phyloP scores from a whole-genome alignment of 1,140 invertebrate genomes.

The Bombus sibiricus region DNA sequence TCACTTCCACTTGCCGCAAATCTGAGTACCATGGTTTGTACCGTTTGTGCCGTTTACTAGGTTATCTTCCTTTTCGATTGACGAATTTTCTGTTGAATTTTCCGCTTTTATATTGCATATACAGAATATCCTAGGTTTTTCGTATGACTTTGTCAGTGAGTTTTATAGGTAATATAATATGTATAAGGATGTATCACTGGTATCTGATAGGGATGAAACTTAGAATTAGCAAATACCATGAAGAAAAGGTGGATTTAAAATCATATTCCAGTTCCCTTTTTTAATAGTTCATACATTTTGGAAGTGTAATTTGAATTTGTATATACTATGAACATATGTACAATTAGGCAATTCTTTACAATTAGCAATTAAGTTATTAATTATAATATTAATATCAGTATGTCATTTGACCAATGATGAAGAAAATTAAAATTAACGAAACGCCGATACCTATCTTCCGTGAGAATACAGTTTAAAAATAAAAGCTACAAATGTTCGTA shows the following conservation, averaged over 20 bases:
- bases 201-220: not conserved
- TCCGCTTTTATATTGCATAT: not conserved
- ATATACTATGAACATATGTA: too few species aligned
- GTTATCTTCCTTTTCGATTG: not conserved
- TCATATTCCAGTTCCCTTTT: too few species aligned
- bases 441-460: not conserved
- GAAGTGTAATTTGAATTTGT: not conserved
- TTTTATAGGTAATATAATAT: not conserved
- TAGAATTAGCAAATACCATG: not conserved
- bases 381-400: not conserved
- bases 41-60: not conserved
- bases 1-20: not conserved
- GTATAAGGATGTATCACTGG: not conserved
- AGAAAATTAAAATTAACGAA: not conserved
- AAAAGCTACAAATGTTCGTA: not conserved
- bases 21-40: not conserved
- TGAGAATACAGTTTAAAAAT: not conserved
- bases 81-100: not conserved
- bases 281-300: not conserved
- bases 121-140: not conserved
- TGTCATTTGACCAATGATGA: not conserved
- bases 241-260: too few species aligned
- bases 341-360: not conserved
- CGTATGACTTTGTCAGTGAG: not conserved
- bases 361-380: not conserved